phyloP scores from a whole-genome alignment of 2,113 vertebrate species.

The Miniopterus natalensis region DNA sequence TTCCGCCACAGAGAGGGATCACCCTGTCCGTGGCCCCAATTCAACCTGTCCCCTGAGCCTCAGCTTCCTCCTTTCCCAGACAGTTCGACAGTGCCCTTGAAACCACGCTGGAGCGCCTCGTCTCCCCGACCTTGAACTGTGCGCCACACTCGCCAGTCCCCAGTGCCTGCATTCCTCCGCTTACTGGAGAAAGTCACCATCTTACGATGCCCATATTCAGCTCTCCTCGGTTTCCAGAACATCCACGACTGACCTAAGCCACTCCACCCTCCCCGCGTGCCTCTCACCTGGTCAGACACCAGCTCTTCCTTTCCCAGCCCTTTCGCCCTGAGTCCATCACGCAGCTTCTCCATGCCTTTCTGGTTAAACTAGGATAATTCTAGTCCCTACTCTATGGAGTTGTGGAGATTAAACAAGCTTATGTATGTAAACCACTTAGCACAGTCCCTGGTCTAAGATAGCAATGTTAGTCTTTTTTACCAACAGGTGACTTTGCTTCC shows the following conservation, averaged over 20 bases:
- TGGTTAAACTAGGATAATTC: not conserved
- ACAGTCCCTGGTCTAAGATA: not conserved
- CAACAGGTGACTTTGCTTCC: not conserved
- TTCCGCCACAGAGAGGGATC: not conserved
- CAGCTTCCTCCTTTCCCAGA: not conserved
- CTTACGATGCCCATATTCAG: not conserved
- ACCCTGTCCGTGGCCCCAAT: not conserved
- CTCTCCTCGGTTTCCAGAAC: not conserved
- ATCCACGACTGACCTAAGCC: not conserved
- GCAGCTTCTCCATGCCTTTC: not conserved
- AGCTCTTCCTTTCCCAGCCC: not conserved
- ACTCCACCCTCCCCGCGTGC: not conserved
- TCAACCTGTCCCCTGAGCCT: not conserved
- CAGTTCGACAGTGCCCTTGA: not conserved
- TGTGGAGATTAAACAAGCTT: not conserved
- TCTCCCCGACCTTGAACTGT: not conserved
- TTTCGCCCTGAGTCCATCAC: not conserved
- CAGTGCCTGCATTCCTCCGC: not conserved
- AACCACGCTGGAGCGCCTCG: too few relatives aligned
- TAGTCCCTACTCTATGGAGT: not conserved
- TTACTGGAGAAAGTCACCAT: not conserved
- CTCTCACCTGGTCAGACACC: not conserved
- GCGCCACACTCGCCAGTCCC: not conserved
- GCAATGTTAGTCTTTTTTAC: not conserved
- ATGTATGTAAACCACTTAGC: not conserved